Evolutionary conservation across 2,888 invertebrate species (phyloP), one percentile per base, ranked within the genome.

Genomic region (Hydropsyche betteni): DNA sequence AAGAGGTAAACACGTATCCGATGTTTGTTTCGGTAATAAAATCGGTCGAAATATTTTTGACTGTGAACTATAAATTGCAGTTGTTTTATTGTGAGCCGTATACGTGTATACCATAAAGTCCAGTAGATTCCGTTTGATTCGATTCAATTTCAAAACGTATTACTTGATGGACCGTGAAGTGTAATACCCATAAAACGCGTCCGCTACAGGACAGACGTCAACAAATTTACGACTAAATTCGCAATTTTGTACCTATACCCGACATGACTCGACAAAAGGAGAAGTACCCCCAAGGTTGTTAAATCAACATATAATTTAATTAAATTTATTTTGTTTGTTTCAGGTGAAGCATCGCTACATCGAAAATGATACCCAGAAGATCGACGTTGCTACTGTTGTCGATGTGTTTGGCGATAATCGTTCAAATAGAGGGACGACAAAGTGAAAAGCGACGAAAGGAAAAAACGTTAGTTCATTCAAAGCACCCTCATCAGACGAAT

Each of bases 391-490:
- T 69, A 3, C 14, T 58, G 16, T 16, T 69, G 8, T 76, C 70
- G 52, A 14, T 75, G 12, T 73, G 58, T 34, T 6, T 16, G 16
- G 10, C 70, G 14, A 38, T 77, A 3, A 55, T 75, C 5, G 16
- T 74, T n/a, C 68, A 68, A 44, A n/a, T 68, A 4, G 58, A 70
- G 14, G 75, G 58, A 44, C 53, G 75, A 58, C 51, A 69, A 38
- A 74, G 51, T 10, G 78, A 78, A 36, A 76, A 61, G 38, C 69
- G 75, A 52, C 68, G 76, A 14, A 78, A 76, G 51, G 78, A 78
- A 16, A 77, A 80, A 84, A 84, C 77, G 83, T 85, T 70, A 81
- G 70, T 51, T 38, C 5, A 68, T 10, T n/a, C 44, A 50, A 16
- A 51, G 10, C 74, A 74, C 34, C 16, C 73, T n/a, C 73, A 71